These are phyloP conservation scores for Protobothrops mucrosquamatus DNA, from an alignment of 2,113 vertebrate species.

Conservation along the genomic window DNA sequence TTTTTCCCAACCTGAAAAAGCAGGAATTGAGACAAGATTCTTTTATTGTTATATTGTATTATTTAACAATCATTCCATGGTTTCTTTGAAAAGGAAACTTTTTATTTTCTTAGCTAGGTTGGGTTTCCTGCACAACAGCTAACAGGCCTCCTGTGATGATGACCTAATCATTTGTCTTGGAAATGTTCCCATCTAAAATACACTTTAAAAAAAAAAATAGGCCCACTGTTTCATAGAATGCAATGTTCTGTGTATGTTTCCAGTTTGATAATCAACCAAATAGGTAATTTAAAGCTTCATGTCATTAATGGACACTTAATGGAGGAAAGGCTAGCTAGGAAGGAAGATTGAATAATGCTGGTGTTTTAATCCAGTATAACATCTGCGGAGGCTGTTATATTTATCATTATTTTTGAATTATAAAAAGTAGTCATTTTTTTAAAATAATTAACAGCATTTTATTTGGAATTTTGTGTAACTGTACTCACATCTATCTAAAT, in stretches of 20 bases:
- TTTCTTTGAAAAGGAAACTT: slow-evolving; percentile 37
- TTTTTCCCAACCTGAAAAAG: background rate
- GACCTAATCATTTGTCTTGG: slow-evolving; percentile 44
- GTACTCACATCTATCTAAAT: background rate
- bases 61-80: background rate
- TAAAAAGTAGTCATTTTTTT: background rate
- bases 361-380: background rate
- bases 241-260: slow-evolving; percentile 2
- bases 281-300: slow-evolving; percentile 16
- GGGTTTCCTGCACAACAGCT: slow-evolving; percentile 59
- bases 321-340: background rate
- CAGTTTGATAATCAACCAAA: background rate
- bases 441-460: background rate
- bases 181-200: slow-evolving; percentile 45
- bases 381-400: background rate
- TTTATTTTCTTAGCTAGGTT: slow-evolving; percentile 28
- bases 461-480: background rate
- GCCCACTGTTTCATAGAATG: background rate
- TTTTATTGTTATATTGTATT: slow-evolving; percentile 39
- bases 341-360: background rate
- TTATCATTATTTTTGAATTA: background rate
- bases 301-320: background rate
- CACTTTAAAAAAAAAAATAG: background rate
- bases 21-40: slow-evolving; percentile 14
- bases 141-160: slow-evolving; percentile 45